Base-by-base conservation (phyloP, 2,888 invertebrate genomes). In the Platycheirus albimanus region DNA sequence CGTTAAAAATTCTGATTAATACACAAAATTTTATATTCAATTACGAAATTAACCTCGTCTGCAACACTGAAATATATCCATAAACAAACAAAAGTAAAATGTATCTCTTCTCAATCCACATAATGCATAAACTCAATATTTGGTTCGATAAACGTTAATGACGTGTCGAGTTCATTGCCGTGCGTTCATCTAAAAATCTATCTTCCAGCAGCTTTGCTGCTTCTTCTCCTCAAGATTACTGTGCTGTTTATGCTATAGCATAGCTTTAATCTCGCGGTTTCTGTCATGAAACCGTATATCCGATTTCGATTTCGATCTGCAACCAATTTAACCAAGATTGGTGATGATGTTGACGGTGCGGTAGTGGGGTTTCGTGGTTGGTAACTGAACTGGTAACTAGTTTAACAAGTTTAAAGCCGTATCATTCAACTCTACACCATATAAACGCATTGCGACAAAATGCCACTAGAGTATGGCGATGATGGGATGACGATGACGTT, bases 371-470 rank as follows among this genome's bases (percentile, higher is more conserved):
- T 33, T 33, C n/a, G n/a, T n/a, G n/a, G n/a, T 1, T 13, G 38
- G n/a, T 13, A 13, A 41, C 8, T 8, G 30, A 1, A 33, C 30
- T 4, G 7, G 10, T 3, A 41, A 41, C 38, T 41, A 13, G 38
- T 41, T 41, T 41, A 13, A 41, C 38, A 41, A 41, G 38, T 41
- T 41, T 41, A n/a, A 41, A 41, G 38, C 30, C n/a, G 13, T 41
- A 41, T 6, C 38, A 41, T 41, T 41, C 38, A 41, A 41, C 38
- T 41, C 38, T 3, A 13, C 38, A 41, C 4, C n/a, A 33, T 36
- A 15, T 10, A n/a, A 41, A 56, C 64, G 64, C 64, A 74, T 49
- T 74, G 74, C 74, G 74, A 47, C 64, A 74, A 13, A 74, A 74
- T 52, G 30, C 52, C 54, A 33, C 30, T 8, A 8, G 1, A 33